Evolutionary conservation across 2,888 invertebrate species (phyloP).

Genomic region (Scaptomyza flava): DNA sequence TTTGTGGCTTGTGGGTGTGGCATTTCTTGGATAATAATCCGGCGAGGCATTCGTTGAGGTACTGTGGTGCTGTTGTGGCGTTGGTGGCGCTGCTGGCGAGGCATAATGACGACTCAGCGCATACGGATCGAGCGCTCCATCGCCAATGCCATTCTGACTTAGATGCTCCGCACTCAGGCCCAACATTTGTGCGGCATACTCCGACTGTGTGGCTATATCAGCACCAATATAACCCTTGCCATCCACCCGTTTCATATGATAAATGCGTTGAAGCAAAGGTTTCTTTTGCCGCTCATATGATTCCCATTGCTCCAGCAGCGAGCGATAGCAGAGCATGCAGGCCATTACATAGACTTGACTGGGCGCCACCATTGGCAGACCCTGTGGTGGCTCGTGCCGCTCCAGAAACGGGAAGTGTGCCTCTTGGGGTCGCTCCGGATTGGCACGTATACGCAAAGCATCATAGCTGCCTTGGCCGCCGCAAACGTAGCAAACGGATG

Average conservation of each 20-base stretch:
- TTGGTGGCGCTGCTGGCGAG: slow-evolving; percentile 22
- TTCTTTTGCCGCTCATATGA: slow-evolving; percentile 93
- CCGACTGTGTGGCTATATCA: slow-evolving; percentile 95
- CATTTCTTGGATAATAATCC: slow-evolving; percentile 80
- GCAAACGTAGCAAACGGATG: slow-evolving; percentile 88
- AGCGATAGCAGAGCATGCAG: slow-evolving; percentile 94
- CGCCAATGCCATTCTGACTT: slow-evolving; percentile 69
- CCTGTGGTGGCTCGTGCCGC: slow-evolving; percentile 93
- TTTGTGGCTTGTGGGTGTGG: slow-evolving; percentile 76
- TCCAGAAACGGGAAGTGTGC: slow-evolving; percentile 97
- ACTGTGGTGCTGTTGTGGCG: slow-evolving; percentile 65
- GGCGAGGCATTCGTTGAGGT: slow-evolving; percentile 81
- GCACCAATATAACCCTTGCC: slow-evolving; percentile 95
- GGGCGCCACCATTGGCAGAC: slow-evolving; percentile 85
- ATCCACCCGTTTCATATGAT: slow-evolving; percentile 96
- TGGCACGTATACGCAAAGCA: slow-evolving; percentile 88
- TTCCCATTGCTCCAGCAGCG: slow-evolving; percentile 96
- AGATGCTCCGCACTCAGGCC: slow-evolving; percentile 88
- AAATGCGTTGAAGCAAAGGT: slow-evolving; percentile 94
- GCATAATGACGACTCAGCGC: slow-evolving; percentile 69
- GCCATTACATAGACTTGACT: slow-evolving; percentile 87
- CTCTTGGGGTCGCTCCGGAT: slow-evolving; percentile 89
- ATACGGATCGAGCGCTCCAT: slow-evolving; percentile 63
- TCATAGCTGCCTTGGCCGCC: slow-evolving; percentile 89
- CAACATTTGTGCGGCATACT: slow-evolving; percentile 95